These are phyloP conservation scores for Thysanoteuthis rhombus DNA, from an alignment of 2,888 invertebrate species.

Conservation along the genomic window DNA sequence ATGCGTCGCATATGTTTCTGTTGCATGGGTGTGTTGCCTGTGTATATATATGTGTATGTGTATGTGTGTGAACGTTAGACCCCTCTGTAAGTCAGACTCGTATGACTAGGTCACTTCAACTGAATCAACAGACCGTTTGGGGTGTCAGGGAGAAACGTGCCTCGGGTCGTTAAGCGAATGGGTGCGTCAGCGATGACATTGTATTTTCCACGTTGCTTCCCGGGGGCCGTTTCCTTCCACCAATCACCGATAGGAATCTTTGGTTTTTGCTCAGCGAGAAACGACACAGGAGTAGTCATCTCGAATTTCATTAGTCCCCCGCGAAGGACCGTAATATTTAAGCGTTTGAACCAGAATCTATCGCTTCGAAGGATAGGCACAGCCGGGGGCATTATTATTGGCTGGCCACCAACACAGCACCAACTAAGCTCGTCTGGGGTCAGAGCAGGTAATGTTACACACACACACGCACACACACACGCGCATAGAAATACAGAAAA, in stretches of 20 bases:
- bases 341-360: not conserved
- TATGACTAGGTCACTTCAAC: not conserved
- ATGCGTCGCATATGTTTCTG: too few relatives aligned
- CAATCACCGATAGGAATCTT: not conserved
- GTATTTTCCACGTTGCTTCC: not conserved
- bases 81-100: not conserved
- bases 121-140: not conserved
- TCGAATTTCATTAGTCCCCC: not conserved
- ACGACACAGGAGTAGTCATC: not conserved
- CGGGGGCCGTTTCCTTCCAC: not conserved
- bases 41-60: too few relatives aligned
- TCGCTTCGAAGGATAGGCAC: constrained; percentile 12
- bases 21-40: too few relatives aligned
- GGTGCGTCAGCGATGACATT: not conserved
- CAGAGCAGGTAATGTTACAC: too few relatives aligned
- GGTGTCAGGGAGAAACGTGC: not conserved
- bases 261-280: not conserved
- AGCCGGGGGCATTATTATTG: not conserved
- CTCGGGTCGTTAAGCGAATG: not conserved
- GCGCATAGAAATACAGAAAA: too few relatives aligned
- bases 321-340: not conserved
- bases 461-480: too few relatives aligned
- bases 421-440: too few relatives aligned
- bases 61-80: not conserved
- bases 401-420: too few relatives aligned